Evolutionary conservation across 1,140 invertebrate genomes (phyloP), one percentile per base, ranked within the genome.

Genomic region (Episyrphus balteatus): DNA sequence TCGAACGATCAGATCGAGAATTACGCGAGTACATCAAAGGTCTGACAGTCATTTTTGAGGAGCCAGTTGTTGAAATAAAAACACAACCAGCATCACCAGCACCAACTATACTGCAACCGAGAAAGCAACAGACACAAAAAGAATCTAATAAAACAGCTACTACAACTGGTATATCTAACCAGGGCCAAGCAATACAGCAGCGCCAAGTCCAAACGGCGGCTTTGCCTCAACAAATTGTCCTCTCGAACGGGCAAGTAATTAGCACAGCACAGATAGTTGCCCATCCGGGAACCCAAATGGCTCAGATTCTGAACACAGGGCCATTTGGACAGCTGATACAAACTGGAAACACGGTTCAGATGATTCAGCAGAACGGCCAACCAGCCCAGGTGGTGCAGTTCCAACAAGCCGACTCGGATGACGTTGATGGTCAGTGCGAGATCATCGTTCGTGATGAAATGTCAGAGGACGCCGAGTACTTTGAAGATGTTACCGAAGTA

Each of bases 1-100:
- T 77, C 13, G 75, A 77, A 55, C 68, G 72, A 14, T 77, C 75
- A 48, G 75, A 78, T 51, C 57, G 65, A 33, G 65, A 71, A 36
- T 57, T 78, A 13, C 68, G 72, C 5, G 59, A 68, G 31, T 68
- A 68, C 41, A 68, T 68, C 1, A 63, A 57, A 33, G 53, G 53
- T 9, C 42, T 68, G 12, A 68, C 65, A 2, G 57, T 54, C 1
- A 50, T 53, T 31, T 49, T 55, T 8, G 55, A 56, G 13, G 39
- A 51, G 18, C 21, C 48, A 43, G 36, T 44, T 31, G 13, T 17
- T 37, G 32, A 50, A 42, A 46, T 38, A 19, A 15, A 44, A 47
- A 14, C 30, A 21, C 12, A 13, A 12, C 10, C 11, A 43, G 42
- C 18, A 7, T 12, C 13, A 41, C 39, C 13, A 19, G 17, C 17